Base-by-base conservation (phyloP, 2,888 invertebrate genomes). In the Odontomyia ornata region DNA sequence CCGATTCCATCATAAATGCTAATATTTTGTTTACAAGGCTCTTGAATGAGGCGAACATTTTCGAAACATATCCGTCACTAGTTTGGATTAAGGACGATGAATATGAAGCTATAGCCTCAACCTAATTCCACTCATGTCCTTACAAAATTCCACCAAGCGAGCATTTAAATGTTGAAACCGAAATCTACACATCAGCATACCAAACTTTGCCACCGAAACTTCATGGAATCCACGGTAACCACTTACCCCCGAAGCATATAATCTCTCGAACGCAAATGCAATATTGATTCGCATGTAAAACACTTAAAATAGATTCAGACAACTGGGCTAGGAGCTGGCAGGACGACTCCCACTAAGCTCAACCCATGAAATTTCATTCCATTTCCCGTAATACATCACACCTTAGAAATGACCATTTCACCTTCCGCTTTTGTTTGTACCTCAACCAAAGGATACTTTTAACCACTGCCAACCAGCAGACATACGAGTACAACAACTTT, bases 361-460 rank as follows among this genome's bases (percentile, higher is more conserved):
- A 4, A 5, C 18, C n/a, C 13, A 3, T 25, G n/a, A 47, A 47
- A 69, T 47, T n/a, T 46, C 25, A 23, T 69, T 15, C 69, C 43
- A 13, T 47, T 23, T 46, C 69, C 69, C 1, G 21, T 47, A 47
- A 47, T 25, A 47, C 73, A 73, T 73, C 73, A 73, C 73, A 73
- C 73, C 73, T 73, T 73, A 30, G 73, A 57, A 43, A 73, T 73
- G 73, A 73, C 60, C 73, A 73, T 73, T 73, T 60, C 69, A 73
- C 73, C 57, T 73, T 57, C 56, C 57, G 36, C n/a, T n/a, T 73
- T 56, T 56, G 56, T 72, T 73, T 36, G 60, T 36, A 21, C 36
- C 57, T 73, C 57, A 46, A 28, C 18, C n/a, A 23, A 30, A 36
- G 43, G 73, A 69, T 69, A 69, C 69, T 69, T 69, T 47, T 69